Evolutionary conservation across 2,888 invertebrate genomes (phyloP).

Genomic region (Amphiduros pacificus): DNA sequence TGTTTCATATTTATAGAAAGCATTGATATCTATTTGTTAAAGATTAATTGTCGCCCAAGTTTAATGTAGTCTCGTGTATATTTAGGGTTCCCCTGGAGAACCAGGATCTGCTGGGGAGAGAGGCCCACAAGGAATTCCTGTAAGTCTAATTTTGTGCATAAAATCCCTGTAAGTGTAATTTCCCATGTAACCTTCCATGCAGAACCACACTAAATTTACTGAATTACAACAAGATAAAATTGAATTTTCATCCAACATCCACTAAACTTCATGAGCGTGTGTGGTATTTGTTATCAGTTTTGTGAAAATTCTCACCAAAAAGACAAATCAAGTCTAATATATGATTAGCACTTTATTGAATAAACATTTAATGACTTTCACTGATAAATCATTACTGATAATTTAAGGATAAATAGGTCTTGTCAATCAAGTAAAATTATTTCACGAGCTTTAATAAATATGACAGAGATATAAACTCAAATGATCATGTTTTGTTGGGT

Average conservation of each 20-base stretch:
- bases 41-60: background rate
- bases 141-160: constrained; percentile 56
- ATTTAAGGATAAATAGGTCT: too few species aligned
- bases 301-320: background rate
- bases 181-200: too few species aligned
- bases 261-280: background rate
- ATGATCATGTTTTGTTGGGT: too few species aligned
- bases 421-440: too few species aligned
- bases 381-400: too few species aligned
- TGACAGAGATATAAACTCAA: too few species aligned
- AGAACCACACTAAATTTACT: too few species aligned
- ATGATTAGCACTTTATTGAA: background rate
- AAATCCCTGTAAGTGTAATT: background rate
- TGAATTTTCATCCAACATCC: too few species aligned
- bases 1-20: background rate
- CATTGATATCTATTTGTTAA: background rate
- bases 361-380: too few species aligned
- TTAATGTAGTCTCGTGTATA: background rate
- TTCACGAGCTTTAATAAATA: too few species aligned
- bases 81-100: constrained; percentile 73
- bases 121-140: constrained; percentile 76
- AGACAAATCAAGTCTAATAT: background rate
- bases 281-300: background rate
- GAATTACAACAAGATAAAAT: too few species aligned
- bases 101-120: constrained; percentile 70